Conservation (phyloP, 2,797 vertebrate genomes). For the Xiphophorus birchmanni region DNA sequence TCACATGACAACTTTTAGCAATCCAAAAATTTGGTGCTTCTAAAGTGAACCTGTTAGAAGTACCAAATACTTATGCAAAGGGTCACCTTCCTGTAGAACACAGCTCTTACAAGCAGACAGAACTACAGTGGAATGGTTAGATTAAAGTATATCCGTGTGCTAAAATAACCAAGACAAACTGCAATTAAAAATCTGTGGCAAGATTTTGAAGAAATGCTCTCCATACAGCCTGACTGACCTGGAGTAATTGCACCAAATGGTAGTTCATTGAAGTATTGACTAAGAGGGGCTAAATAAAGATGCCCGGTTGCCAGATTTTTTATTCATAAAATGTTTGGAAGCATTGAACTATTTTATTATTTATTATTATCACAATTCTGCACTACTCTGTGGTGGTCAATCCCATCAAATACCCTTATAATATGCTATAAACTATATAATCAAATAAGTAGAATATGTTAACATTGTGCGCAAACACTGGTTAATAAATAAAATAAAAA, state of each 20-base stretch:
- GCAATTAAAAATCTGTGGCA: background rate
- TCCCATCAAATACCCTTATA: background rate
- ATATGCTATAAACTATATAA: background rate
- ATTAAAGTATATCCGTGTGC: background rate
- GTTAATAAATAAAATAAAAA: background rate
- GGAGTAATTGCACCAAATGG: background rate
- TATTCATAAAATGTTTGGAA: background rate
- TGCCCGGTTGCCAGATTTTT: background rate
- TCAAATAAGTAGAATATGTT: background rate
- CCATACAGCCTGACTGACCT: background rate
- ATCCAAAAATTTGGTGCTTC: background rate
- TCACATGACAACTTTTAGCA: background rate
- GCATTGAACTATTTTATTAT: background rate
- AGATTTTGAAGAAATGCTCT: background rate
- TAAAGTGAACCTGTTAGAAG: background rate
- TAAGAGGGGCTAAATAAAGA: background rate
- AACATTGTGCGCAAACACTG: no score
- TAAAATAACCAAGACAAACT: background rate
- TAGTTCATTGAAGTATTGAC: background rate
- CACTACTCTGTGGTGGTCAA: background rate
- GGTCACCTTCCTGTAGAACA: background rate
- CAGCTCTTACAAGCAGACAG: background rate
- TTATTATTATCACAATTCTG: background rate
- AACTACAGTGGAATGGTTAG: background rate
- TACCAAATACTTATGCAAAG: background rate